Percentiles rank a stretch among this genome's conserved stretches.
Evolutionary conservation across 2,797 vertebrate species (phyloP).

Genomic region (Telmatherina bonti): DNA sequence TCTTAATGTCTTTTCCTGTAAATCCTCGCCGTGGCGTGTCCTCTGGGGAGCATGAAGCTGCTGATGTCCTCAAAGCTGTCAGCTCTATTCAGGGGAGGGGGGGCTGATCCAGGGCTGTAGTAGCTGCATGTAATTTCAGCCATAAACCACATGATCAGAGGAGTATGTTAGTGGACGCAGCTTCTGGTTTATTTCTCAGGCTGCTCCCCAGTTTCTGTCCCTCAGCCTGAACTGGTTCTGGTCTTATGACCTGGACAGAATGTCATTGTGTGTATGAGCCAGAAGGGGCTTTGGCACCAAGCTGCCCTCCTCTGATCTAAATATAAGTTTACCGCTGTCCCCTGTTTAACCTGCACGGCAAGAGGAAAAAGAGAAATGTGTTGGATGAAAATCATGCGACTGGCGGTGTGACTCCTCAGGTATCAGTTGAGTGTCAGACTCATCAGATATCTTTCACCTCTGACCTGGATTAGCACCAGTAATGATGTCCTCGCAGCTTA

Average conservation of each 20-base stretch:
- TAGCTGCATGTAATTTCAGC: conserved; percentile 47
- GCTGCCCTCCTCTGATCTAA: conserved; percentile 48
- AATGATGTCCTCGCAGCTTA: conserved; percentile 27
- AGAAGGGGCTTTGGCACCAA: conserved; percentile 42
- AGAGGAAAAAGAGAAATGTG: neutral
- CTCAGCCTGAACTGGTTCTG: conserved; percentile 14
- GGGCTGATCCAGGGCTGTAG: conserved; percentile 27
- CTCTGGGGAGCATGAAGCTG: conserved; percentile 33
- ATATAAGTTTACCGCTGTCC: conserved; percentile 54
- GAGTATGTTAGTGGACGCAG: conserved; percentile 4
- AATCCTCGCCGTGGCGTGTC: conserved; percentile 8
- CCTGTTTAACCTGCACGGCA: conserved; percentile 1
- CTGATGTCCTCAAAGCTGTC: conserved; percentile 28
- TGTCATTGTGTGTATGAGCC: conserved; percentile 71
- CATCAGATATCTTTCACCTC: conserved; percentile 14
- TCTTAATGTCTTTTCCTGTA: neutral
- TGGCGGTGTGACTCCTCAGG: neutral
- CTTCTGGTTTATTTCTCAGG: neutral
- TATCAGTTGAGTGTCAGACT: neutral
- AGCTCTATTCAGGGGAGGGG: conserved; percentile 12
- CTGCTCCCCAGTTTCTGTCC: conserved; percentile 19
- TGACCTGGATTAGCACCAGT: conserved; percentile 51
- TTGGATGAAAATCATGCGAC: neutral
- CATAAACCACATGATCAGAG: conserved; percentile 35
- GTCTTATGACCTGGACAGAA: conserved; percentile 69